Evolutionary conservation across 2,888 invertebrate species (phyloP).

Genomic region (Sepioteuthis lessoniana): DNA sequence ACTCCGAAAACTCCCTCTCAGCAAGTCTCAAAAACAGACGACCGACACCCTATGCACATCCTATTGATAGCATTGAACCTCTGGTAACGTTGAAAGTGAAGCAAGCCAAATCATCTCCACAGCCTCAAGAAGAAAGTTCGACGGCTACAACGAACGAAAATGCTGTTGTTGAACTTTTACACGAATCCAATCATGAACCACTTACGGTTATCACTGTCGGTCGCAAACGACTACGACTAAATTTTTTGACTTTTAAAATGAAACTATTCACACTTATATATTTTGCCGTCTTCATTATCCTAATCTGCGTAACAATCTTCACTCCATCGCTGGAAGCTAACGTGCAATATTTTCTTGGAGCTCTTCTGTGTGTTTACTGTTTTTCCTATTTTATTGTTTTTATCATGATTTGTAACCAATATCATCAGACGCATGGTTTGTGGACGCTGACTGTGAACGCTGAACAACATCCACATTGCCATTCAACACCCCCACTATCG

Average conservation of each 20-base stretch:
- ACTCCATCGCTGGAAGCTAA: not conserved
- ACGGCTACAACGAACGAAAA: not conserved
- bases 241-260: constrained; percentile 1
- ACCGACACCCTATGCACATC: not conserved
- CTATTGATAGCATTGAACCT: not conserved
- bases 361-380: not conserved
- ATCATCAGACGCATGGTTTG: not conserved
- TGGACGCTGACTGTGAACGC: not conserved
- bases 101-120: not conserved
- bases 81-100: not conserved
- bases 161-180: not conserved
- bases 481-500: not conserved
- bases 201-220: not conserved
- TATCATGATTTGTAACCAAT: constrained; percentile 7
- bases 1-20: too few species aligned
- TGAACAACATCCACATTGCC: not conserved
- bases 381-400: not conserved
- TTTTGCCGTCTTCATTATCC: not conserved
- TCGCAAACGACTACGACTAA: not conserved
- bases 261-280: not conserved
- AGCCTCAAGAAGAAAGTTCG: not conserved
- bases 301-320: not conserved
- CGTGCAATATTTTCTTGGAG: not conserved
- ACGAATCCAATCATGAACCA: not conserved
- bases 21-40: not conserved